Percentiles rank a stretch among this genome's conserved stretches.
Conservation (phyloP, 2,888 invertebrate genomes). For the Ophraella communa region DNA sequence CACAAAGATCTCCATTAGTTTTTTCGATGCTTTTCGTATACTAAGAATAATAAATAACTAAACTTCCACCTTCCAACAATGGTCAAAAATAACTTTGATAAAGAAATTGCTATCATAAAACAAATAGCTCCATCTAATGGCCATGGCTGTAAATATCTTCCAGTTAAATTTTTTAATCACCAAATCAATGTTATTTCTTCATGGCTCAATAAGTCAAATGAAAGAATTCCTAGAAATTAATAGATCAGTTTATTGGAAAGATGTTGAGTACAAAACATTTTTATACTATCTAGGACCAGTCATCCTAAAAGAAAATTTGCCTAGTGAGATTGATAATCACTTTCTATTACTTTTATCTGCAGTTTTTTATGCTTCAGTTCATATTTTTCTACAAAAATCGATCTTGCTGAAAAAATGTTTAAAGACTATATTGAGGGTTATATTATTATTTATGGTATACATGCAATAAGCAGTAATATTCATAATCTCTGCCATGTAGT, state of each 20-base stretch:
- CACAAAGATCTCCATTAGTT: too few species aligned
- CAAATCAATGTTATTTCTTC: constrained; percentile 15
- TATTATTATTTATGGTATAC: constrained; percentile 18
- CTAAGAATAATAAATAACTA: too few species aligned
- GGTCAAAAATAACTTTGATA: too few species aligned
- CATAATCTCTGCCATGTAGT: constrained; percentile 51
- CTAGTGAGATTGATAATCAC: constrained; percentile 28
- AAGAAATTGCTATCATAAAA: too few species aligned
- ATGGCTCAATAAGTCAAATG: constrained; percentile 11
- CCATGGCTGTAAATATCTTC: constrained; percentile 17
- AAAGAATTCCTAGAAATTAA: constrained; percentile 22
- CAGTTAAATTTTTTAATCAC: constrained; percentile 15
- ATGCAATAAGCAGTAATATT: constrained; percentile 46
- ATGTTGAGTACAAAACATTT: constrained; percentile 30
- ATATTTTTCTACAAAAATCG: constrained; percentile 22
- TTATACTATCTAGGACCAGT: constrained; percentile 33
- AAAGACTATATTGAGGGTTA: constrained; percentile 18
- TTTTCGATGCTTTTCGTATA: too few species aligned
- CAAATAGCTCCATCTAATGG: too few species aligned
- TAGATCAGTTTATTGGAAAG: constrained; percentile 15
- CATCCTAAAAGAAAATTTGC: constrained; percentile 29
- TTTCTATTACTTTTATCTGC: constrained; percentile 24
- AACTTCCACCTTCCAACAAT: too few species aligned
- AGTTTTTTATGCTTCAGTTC: constrained; percentile 19
- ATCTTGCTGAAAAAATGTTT: constrained; percentile 32